Percentiles rank a stretch among this genome's conserved stretches.
Evolutionary conservation across 1,140 invertebrate genomes (phyloP).

Genomic region (Tetramorium alpestre): DNA sequence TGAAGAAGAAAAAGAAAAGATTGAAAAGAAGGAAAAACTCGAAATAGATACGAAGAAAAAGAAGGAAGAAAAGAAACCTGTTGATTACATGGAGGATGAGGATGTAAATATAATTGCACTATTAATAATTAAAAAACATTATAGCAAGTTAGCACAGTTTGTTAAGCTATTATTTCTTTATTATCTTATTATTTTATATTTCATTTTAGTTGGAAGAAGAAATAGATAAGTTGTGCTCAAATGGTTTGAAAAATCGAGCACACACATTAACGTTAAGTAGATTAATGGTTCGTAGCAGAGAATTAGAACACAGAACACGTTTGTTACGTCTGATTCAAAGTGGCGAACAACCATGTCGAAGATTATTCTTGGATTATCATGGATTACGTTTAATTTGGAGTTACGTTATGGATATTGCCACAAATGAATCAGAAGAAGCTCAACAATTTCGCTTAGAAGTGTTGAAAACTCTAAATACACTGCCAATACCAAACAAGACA

Average conservation of each 20-base stretch:
- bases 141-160: neutral
- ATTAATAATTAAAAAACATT: neutral
- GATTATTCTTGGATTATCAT: slow-evolving; percentile 98
- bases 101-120: slow-evolving; percentile 86
- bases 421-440: slow-evolving; percentile 85
- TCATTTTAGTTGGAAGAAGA: slow-evolving; percentile 91
- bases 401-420: slow-evolving; percentile 93
- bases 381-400: slow-evolving; percentile 95
- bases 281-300: slow-evolving; percentile 96
- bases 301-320: slow-evolving; percentile 89
- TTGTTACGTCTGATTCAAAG: slow-evolving; percentile 90
- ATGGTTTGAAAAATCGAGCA: slow-evolving; percentile 94
- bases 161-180: neutral
- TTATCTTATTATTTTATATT: slow-evolving; percentile 58
- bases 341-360: slow-evolving; percentile 92
- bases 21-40: slow-evolving; percentile 84
- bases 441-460: slow-evolving; percentile 89
- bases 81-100: slow-evolving; percentile 88
- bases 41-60: slow-evolving; percentile 76
- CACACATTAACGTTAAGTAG: slow-evolving; percentile 95
- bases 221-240: slow-evolving; percentile 90
- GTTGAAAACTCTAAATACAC: slow-evolving; percentile 91
- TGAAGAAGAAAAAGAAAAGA: slow-evolving; percentile 88
- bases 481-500: slow-evolving; percentile 97
- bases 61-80: slow-evolving; percentile 83